phyloP scores from a whole-genome alignment of 2,113 vertebrate species.

The Piliocolobus tephrosceles region DNA sequence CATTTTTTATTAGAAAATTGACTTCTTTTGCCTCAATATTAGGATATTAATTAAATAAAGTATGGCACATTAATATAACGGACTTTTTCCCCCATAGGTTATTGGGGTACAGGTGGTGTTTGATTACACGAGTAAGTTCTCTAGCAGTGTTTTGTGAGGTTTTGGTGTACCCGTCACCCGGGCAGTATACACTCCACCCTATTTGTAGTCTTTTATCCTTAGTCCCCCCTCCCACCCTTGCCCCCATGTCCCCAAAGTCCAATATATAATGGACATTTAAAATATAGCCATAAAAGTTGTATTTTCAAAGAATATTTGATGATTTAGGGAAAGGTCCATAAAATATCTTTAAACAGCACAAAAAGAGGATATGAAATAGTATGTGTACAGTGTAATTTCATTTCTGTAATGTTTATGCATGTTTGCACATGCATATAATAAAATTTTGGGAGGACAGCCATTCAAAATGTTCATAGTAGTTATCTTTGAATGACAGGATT shows the following conservation, averaged over 20 bases:
- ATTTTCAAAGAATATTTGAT: slow-evolving; percentile 26
- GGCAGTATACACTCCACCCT: no score
- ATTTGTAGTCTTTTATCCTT: no score
- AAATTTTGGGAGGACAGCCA: neutral
- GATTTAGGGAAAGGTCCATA: neutral
- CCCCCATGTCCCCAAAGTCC: no score
- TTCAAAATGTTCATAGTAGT: neutral
- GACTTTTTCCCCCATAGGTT: no score
- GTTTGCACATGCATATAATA: neutral
- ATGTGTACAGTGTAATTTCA: neutral
- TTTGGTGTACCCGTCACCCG: no score
- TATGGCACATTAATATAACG: neutral
- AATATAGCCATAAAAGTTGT: neutral
- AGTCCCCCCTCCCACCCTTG: no score
- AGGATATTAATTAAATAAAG: neutral
- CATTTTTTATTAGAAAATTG: neutral
- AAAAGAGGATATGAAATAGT: neutral
- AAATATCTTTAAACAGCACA: neutral
- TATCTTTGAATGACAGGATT: neutral
- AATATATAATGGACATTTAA: neutral
- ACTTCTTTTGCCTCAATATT: neutral
- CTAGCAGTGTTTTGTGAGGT: no score
- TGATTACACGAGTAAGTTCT: no score
- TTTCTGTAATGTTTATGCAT: neutral
- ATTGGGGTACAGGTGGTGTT: no score